Conservation (phyloP, 2,888 invertebrate genomes). For the Eurytoma adleriae region DNA sequence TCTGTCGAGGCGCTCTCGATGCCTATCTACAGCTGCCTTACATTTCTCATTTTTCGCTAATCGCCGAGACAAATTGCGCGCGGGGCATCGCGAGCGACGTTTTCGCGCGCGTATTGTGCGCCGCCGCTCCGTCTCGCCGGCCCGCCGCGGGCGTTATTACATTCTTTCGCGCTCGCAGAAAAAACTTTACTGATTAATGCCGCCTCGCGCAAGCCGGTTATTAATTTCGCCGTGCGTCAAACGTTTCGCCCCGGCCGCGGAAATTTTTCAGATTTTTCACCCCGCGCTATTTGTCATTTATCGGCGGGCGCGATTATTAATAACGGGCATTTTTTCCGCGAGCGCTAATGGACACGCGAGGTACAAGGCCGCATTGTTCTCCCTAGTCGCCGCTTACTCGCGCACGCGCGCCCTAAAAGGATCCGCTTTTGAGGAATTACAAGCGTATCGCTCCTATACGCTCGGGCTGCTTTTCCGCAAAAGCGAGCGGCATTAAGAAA, state of each 20-base stretch:
- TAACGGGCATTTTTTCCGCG: background rate
- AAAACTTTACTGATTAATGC: conserved; percentile 19
- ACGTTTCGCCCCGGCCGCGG: background rate
- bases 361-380: background rate
- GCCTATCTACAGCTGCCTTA: conserved; percentile 33
- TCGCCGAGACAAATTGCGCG: conserved; percentile 29
- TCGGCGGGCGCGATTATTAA: background rate
- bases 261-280: conserved; percentile 18
- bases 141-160: conserved; percentile 10
- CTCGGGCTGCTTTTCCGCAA: background rate
- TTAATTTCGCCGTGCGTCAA: background rate
- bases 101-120: background rate
- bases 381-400: too few relatives aligned
- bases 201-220: background rate
- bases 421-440: background rate
- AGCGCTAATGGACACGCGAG: background rate
- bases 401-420: background rate
- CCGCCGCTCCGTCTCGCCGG: too few relatives aligned
- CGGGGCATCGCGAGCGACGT: background rate
- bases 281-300: conserved; percentile 2
- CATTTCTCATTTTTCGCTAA: conserved; percentile 17
- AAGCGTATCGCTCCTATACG: background rate
- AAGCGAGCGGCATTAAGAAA: background rate
- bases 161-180: conserved; percentile 1
- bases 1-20: conserved; percentile 4